A percentile compares a stretch with the other conserved stretches of the same genome.
These are phyloP conservation scores for Gryllus longicercus DNA, from an alignment of 2,888 invertebrate species.

Conservation along the genomic window DNA sequence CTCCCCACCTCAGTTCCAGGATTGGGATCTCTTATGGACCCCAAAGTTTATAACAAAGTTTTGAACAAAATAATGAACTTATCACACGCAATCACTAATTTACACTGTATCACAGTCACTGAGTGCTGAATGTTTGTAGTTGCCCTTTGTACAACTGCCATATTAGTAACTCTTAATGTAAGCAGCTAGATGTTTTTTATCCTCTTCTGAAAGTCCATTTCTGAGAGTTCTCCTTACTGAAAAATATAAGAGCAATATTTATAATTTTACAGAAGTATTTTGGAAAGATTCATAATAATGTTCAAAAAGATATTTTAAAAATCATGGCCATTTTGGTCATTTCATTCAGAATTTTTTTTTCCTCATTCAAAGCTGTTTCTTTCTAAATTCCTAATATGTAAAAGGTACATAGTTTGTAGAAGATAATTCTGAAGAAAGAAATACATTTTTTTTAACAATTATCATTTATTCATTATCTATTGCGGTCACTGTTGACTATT, in stretches of 20 bases:
- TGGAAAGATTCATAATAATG: too few species aligned
- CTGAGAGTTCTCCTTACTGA: conserved; percentile 77
- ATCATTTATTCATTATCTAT: too few species aligned
- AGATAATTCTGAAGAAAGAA: too few species aligned
- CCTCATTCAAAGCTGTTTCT: background rate
- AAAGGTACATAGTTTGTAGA: too few species aligned
- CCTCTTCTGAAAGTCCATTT: conserved; percentile 76
- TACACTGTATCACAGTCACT: conserved; percentile 32
- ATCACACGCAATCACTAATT: background rate
- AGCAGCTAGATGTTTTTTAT: conserved; percentile 71
- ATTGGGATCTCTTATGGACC: background rate
- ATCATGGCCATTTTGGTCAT: conserved; percentile 19
- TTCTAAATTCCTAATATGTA: too few species aligned
- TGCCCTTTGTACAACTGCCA: conserved; percentile 40
- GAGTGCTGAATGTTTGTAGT: background rate
- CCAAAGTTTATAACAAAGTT: background rate
- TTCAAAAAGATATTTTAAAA: background rate
- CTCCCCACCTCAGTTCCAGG: background rate
- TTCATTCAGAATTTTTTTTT: background rate
- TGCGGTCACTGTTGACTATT: too few species aligned
- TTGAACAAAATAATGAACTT: background rate
- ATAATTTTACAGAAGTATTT: background rate
- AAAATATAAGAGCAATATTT: conserved; percentile 41
- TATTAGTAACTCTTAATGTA: conserved; percentile 66
- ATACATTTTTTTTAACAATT: too few species aligned